phyloP scores from a whole-genome alignment of 2,113 vertebrate genomes.

The Salvelinus sp. region DNA sequence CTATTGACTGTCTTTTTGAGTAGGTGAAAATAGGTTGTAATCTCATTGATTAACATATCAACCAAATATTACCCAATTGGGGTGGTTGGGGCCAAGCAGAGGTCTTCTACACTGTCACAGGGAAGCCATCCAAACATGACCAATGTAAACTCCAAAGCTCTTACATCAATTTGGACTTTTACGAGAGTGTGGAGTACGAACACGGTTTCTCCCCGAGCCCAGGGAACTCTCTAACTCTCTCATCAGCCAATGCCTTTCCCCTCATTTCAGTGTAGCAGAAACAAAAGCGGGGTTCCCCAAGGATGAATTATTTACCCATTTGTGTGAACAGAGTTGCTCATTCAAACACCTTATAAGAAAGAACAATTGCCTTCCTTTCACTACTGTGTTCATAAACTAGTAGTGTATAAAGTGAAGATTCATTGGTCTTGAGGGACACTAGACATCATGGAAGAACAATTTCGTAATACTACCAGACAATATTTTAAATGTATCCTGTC shows the following conservation, averaged over 20 bases:
- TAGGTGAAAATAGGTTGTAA: too few relatives aligned
- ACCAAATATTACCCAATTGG: too few relatives aligned
- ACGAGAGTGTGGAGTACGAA: background rate
- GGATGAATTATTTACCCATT: background rate
- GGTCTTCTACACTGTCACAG: background rate
- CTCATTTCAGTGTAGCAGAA: conserved; percentile 12
- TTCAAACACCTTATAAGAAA: background rate
- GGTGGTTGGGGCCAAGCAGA: too few relatives aligned
- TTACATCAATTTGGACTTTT: conserved; percentile 4
- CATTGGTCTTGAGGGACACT: background rate
- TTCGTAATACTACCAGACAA: background rate
- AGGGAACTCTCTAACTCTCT: background rate
- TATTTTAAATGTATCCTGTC: background rate
- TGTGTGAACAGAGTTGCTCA: background rate
- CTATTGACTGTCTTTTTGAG: too few relatives aligned
- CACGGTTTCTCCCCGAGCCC: background rate
- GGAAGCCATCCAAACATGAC: conserved; percentile 19
- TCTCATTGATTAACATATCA: too few relatives aligned
- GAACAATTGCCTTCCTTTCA: conserved; percentile 1
- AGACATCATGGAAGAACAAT: conserved; percentile 20
- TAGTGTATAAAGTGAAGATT: background rate
- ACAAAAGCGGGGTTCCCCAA: conserved; percentile 7
- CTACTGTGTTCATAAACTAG: background rate
- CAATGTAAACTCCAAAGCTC: conserved; percentile 5
- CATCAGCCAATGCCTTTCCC: conserved; percentile 4